Percentiles rank a stretch among this genome's conserved stretches.
These are phyloP conservation scores for Romanogobio albipinnatus DNA, from an alignment of 2,113 vertebrate species.

Conservation along the genomic window DNA sequence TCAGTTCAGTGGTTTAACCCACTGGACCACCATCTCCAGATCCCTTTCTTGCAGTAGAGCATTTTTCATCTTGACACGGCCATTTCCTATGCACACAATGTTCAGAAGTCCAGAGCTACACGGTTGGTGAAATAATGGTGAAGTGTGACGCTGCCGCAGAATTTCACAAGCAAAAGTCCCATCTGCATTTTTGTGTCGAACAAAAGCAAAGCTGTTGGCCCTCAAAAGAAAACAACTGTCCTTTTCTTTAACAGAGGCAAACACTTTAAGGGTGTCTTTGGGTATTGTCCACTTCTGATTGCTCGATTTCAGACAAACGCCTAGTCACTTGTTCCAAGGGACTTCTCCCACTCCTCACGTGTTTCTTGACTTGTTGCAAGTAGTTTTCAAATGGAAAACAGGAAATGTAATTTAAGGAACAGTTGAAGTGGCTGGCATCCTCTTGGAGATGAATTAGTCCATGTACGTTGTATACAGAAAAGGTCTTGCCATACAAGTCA, in stretches of 20 bases:
- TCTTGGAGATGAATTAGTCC: conserved; percentile 47
- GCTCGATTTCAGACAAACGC: not conserved
- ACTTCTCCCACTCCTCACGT: conserved; percentile 36
- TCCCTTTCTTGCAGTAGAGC: not conserved
- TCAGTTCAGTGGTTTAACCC: too few relatives aligned
- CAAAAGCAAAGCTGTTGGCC: conserved; percentile 42
- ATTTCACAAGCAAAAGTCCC: conserved; percentile 7
- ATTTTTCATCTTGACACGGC: not conserved
- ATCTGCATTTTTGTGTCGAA: conserved; percentile 29
- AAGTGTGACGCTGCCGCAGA: conserved; percentile 14
- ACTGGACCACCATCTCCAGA: too few relatives aligned
- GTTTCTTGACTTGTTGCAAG: conserved; percentile 41
- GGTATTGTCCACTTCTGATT: not conserved
- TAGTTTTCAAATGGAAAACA: conserved; percentile 53
- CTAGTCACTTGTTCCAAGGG: conserved; percentile 53
- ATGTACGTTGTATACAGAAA: conserved; percentile 55
- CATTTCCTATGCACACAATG: conserved; percentile 4
- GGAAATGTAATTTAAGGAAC: conserved; percentile 50
- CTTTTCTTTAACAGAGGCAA: conserved; percentile 47
- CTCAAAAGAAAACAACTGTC: conserved; percentile 38
- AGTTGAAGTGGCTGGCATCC: conserved; percentile 43
- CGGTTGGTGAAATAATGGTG: conserved; percentile 20
- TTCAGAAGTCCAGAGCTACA: conserved; percentile 30
- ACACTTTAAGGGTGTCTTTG: conserved; percentile 21
- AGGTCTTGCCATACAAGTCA: conserved; percentile 42